A percentile compares a stretch with the other conserved stretches of the same genome.
Conservation (phyloP, 1,140 invertebrate genomes). For the Calephelis virginiensis region DNA sequence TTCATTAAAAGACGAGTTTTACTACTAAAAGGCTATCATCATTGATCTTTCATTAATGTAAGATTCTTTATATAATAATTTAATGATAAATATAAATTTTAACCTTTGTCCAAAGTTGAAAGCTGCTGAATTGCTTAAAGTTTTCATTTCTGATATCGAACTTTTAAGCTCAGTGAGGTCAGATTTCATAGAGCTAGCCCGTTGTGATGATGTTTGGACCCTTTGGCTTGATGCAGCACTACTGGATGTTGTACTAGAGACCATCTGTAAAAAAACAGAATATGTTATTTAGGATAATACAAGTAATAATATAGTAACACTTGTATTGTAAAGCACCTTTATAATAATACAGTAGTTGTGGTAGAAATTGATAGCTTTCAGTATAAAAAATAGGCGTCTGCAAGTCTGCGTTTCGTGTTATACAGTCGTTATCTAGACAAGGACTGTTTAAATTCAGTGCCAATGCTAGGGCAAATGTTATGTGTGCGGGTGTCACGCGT, state of each 20-base stretch:
- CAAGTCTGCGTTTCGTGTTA: slow-evolving; percentile 42
- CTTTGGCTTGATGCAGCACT: slow-evolving; percentile 80
- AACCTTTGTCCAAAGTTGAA: slow-evolving; percentile 78
- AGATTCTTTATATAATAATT: no score
- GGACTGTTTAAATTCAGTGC: slow-evolving; percentile 68
- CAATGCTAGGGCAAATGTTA: slow-evolving; percentile 59
- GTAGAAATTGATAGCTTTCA: slow-evolving; percentile 9
- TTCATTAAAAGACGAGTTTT: no score
- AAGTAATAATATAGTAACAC: no score
- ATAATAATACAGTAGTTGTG: no score
- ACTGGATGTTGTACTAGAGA: slow-evolving; percentile 79
- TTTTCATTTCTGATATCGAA: slow-evolving; percentile 88
- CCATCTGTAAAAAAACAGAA: slow-evolving; percentile 60
- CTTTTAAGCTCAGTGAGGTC: slow-evolving; percentile 87
- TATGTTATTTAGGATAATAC: neutral
- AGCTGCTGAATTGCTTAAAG: slow-evolving; percentile 76
- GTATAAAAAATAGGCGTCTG: slow-evolving; percentile 18
- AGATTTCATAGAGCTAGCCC: slow-evolving; percentile 84
- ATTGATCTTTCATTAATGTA: no score
- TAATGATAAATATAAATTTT: slow-evolving; percentile 25
- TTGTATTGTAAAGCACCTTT: no score
- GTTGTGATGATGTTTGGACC: slow-evolving; percentile 75
- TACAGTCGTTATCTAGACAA: slow-evolving; percentile 68
- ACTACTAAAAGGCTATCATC: no score
- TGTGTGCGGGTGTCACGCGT: slow-evolving; percentile 60